Evolutionary conservation across 2,113 vertebrate species (phyloP).

Genomic region (Dipodomys merriami): DNA sequence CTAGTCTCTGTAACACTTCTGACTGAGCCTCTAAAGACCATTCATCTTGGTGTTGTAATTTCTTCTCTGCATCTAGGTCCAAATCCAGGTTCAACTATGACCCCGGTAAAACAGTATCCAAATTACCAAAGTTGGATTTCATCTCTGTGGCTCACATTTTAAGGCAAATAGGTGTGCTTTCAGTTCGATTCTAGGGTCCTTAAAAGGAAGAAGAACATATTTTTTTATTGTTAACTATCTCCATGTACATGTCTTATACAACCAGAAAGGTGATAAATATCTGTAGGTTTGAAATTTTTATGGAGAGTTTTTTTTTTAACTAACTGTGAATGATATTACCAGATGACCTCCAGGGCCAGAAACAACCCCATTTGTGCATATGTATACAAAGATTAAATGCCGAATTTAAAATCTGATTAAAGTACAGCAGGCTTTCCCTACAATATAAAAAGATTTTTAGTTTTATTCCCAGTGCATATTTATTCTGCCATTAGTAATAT

Average conservation of each 20-base stretch:
- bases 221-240: not conserved
- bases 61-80: not conserved
- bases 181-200: not conserved
- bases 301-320: not conserved
- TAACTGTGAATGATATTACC: not conserved
- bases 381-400: not conserved
- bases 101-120: not conserved
- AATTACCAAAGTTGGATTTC: not conserved
- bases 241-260: not conserved
- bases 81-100: not conserved
- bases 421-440: not conserved
- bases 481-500: not conserved
- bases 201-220: not conserved
- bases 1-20: not conserved
- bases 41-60: not conserved
- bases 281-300: slow-evolving; percentile 9
- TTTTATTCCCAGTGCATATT: not conserved
- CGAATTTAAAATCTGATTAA: not conserved
- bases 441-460: not conserved
- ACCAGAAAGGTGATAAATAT: not conserved
- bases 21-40: not conserved
- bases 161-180: not conserved
- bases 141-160: not conserved
- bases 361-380: not conserved
- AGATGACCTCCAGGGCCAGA: not conserved